Percentiles rank a stretch among this genome's conserved stretches.
phyloP scores from a whole-genome alignment of 2,113 vertebrate species.

The Myiopsitta monachus region DNA sequence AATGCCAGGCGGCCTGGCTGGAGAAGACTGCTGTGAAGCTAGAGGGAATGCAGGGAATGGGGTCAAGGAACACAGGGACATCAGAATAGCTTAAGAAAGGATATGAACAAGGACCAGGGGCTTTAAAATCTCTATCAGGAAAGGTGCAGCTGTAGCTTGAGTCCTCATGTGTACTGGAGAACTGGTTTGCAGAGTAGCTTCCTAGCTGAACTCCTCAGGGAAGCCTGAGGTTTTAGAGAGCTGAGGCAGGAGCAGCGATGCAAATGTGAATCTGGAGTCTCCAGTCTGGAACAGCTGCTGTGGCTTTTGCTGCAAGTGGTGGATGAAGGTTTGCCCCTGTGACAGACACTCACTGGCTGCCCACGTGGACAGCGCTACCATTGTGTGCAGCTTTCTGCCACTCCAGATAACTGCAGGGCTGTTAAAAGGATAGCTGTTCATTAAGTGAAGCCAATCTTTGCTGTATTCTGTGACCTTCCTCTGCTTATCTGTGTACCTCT shows the following conservation, averaged over 20 bases:
- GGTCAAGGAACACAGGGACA: not conserved
- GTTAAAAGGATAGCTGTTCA: not conserved
- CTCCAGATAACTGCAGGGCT: not conserved
- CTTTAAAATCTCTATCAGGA: not conserved
- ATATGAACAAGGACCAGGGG: fast-evolving
- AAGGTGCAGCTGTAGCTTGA: not conserved
- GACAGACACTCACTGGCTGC: not conserved
- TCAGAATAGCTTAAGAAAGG: not conserved
- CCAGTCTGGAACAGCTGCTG: not conserved
- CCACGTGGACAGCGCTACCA: not conserved
- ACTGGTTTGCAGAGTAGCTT: not conserved
- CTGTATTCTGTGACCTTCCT: not conserved
- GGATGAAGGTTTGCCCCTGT: too few relatives aligned
- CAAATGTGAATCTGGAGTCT: not conserved
- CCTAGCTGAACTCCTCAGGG: not conserved
- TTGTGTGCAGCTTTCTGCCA: not conserved
- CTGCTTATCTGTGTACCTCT: not conserved
- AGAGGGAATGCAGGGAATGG: not conserved
- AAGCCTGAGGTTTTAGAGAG: not conserved
- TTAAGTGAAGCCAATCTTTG: not conserved
- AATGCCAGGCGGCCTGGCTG: not conserved
- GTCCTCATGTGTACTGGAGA: not conserved
- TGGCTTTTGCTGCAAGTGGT: not conserved
- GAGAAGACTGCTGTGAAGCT: not conserved
- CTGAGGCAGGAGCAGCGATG: not conserved